Conservation (phyloP, 2,797 vertebrate genomes). For the Graptemys geographica region DNA sequence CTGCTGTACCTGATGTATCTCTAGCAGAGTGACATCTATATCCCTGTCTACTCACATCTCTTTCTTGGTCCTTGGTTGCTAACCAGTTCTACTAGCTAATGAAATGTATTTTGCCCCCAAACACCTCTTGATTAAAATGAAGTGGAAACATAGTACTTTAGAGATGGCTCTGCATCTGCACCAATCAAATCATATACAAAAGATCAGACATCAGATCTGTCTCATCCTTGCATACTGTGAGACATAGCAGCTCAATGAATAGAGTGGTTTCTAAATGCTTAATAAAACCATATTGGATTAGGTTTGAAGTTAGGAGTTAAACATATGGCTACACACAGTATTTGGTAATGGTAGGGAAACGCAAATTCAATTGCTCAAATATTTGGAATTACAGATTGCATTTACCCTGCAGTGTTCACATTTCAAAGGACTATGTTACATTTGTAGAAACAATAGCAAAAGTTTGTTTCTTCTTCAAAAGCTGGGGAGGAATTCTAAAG, state of each 20-base stretch:
- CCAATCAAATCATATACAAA: background rate
- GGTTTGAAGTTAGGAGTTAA: background rate
- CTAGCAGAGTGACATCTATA: background rate
- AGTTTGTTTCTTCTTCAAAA: background rate
- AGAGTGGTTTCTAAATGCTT: background rate
- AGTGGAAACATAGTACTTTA: background rate
- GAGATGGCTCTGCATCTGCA: background rate
- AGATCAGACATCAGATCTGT: background rate
- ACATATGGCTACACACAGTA: background rate
- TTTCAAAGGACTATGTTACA: background rate
- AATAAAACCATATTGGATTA: background rate
- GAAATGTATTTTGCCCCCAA: background rate
- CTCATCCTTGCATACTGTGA: background rate
- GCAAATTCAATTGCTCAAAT: background rate
- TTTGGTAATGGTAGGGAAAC: background rate
- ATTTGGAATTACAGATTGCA: background rate
- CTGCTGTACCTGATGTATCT: background rate
- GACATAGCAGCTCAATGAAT: background rate
- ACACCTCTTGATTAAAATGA: background rate
- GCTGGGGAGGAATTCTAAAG: background rate
- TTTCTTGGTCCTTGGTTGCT: background rate
- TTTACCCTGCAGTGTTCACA: background rate
- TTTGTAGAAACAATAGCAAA: background rate
- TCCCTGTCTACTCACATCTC: background rate
- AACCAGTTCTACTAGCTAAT: background rate